Conservation (phyloP, 1,140 invertebrate genomes). For the Pogonomyrmex barbatus region DNA sequence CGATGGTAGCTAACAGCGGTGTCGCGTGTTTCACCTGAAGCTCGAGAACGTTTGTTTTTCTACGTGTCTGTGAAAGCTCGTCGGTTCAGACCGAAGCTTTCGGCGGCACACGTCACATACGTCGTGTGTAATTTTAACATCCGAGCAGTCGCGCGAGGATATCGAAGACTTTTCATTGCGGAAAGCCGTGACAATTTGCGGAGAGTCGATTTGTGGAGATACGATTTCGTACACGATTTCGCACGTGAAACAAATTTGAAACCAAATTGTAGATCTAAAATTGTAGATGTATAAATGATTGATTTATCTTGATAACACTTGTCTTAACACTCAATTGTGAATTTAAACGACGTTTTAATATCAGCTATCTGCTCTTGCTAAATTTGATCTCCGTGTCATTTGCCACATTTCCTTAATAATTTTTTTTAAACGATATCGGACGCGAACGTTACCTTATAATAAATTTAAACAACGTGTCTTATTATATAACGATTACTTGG, state of each 20-base stretch:
- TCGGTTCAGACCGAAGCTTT: slow-evolving; percentile 12
- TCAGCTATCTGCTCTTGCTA: neutral
- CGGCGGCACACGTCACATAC: slow-evolving; percentile 6
- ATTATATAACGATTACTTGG: neutral
- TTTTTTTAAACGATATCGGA: neutral
- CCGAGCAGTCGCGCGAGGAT: neutral
- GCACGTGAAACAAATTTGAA: neutral
- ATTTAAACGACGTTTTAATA: slow-evolving; percentile 19
- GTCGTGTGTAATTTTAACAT: slow-evolving; percentile 53
- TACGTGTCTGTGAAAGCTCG: neutral
- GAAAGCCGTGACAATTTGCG: slow-evolving; percentile 7
- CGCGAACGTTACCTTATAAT: neutral
- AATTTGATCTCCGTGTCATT: slow-evolving; percentile 1
- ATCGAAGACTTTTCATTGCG: slow-evolving; percentile 1
- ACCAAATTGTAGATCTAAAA: neutral
- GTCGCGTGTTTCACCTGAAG: slow-evolving; percentile 42
- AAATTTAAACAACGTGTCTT: neutral
- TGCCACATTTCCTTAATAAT: neutral
- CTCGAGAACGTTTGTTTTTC: slow-evolving; percentile 42
- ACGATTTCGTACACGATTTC: neutral
- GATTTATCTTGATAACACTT: neutral
- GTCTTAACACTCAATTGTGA: neutral
- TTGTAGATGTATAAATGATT: neutral
- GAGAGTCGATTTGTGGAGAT: slow-evolving; percentile 12
- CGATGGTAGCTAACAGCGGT: neutral